Percentiles rank a stretch among this genome's conserved stretches.
These are phyloP conservation scores for Macrobrachium rosenbergii DNA, from an alignment of 1,140 invertebrate genomes.

Conservation along the genomic window DNA sequence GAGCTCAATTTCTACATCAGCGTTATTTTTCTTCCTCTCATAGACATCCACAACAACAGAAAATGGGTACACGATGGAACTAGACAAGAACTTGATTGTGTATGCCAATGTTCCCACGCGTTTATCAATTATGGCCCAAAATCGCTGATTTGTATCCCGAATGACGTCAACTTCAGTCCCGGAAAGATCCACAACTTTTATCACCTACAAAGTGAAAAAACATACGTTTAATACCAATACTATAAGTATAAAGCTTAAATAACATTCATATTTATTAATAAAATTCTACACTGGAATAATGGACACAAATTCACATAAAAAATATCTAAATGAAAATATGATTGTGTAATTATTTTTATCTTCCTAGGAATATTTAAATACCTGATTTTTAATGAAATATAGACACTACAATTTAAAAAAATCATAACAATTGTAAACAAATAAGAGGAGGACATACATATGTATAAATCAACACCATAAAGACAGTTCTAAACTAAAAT, in stretches of 20 bases:
- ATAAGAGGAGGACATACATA: background rate
- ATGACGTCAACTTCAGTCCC: conserved; percentile 49
- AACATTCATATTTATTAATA: too few species aligned
- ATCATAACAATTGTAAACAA: background rate
- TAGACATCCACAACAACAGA: conserved; percentile 52
- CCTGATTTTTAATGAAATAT: too few species aligned
- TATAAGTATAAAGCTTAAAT: background rate
- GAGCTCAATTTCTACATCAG: conserved; percentile 39
- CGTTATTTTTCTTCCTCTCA: conserved; percentile 36
- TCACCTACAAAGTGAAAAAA: conserved; percentile 30
- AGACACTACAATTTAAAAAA: too few species aligned
- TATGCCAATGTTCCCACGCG: conserved; percentile 34
- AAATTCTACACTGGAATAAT: too few species aligned
- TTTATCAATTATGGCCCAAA: conserved; percentile 53
- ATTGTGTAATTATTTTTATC: too few species aligned
- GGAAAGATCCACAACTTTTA: conserved; percentile 42
- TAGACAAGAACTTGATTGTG: conserved; percentile 58
- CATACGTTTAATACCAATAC: background rate
- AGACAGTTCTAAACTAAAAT: background rate
- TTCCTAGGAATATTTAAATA: too few species aligned
- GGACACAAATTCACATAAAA: too few species aligned
- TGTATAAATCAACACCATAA: too few species aligned
- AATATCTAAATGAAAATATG: too few species aligned
- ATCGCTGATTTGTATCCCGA: conserved; percentile 60
- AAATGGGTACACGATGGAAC: conserved; percentile 54